Evolutionary conservation across 2,797 vertebrate species (phyloP), one percentile per base, ranked within the genome.

Genomic region (Naso thynnoides): DNA sequence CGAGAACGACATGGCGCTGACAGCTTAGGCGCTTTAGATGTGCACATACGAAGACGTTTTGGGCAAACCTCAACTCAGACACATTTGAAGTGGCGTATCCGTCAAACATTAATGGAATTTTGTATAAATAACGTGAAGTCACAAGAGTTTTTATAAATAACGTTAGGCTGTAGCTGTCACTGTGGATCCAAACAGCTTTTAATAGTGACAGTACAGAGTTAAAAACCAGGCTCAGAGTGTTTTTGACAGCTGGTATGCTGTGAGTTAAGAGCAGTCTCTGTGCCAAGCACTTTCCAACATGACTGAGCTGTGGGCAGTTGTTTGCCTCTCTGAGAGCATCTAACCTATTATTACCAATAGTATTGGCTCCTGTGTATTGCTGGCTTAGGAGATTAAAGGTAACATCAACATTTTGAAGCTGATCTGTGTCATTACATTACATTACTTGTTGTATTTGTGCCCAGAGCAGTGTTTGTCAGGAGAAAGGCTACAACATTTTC

Each of bases 241-340:
- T 8, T 27, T 29, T 52, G 18, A 63, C 78, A 59, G 1, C n/a
- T 61, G 70, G 31, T 71, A 73, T 79, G 56, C 55, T 49, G 23
- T 36, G 31, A 72, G 21, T 60, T 21, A 39, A 27, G 49, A 66
- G 50, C 50, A 4, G 42, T 55, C 15, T 3, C 15, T 70, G 1
- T 69, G 54, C 64, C 73, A 68, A 60, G 42, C 59, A 18, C 29
- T 18, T 36, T 41, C 47, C 67, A 77, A 84, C 21, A 74, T 64
- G 23, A 52, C 48, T 66, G 56, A 42, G 6, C 29, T 58, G 47
- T 53, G 48, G 64, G 26, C n/a, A 62, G 48, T 9, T 65, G 27
- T 69, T 57, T 54, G 50, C 6, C 42, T 70, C 18, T 24, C n/a
- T 59, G 18, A 24, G 54, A 62, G 21, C 31, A 18, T 29, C 47